phyloP scores from a whole-genome alignment of 30 jellyfish, hydroid and myxozoan genomes.

The Sanderia malayensis region DNA sequence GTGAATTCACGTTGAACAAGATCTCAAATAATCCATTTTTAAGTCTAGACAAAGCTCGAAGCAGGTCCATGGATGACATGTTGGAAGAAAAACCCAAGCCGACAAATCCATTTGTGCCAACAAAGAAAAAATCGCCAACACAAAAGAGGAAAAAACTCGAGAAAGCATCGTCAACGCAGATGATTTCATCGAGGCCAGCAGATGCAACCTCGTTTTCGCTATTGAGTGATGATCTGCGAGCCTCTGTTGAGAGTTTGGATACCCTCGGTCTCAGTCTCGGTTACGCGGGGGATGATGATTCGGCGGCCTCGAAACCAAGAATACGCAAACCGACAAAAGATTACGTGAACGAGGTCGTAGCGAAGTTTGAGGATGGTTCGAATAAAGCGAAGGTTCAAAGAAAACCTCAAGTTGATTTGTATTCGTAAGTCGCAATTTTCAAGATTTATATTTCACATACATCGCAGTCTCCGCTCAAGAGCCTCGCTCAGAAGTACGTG shows the following conservation, averaged over 20 bases:
- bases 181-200: background rate
- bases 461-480: too few relatives aligned
- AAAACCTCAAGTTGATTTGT: constrained; percentile 37
- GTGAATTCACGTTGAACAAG: constrained; percentile 13
- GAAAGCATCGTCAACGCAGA: too few relatives aligned
- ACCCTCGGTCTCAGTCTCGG: constrained; percentile 15
- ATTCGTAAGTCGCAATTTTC: background rate
- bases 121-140: too few relatives aligned
- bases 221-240: constrained; percentile 56
- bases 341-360: constrained; percentile 50
- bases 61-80: constrained; percentile 42
- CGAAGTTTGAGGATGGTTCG: constrained; percentile 42
- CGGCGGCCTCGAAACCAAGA: constrained; percentile 9
- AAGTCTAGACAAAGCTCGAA: constrained; percentile 51
- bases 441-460: too few relatives aligned
- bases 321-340: constrained; percentile 40
- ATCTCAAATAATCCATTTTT: constrained; percentile 43
- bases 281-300: constrained; percentile 2
- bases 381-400: background rate
- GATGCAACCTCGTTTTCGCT: constrained; percentile 27
- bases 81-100: constrained; percentile 21
- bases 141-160: too few relatives aligned
- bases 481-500: too few relatives aligned
- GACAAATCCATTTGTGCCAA: background rate
- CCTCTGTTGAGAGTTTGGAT: constrained; percentile 45